Evolutionary conservation across 2,797 vertebrate species (phyloP), one percentile per base, ranked within the genome.

Genomic region (Valencia hispanica): DNA sequence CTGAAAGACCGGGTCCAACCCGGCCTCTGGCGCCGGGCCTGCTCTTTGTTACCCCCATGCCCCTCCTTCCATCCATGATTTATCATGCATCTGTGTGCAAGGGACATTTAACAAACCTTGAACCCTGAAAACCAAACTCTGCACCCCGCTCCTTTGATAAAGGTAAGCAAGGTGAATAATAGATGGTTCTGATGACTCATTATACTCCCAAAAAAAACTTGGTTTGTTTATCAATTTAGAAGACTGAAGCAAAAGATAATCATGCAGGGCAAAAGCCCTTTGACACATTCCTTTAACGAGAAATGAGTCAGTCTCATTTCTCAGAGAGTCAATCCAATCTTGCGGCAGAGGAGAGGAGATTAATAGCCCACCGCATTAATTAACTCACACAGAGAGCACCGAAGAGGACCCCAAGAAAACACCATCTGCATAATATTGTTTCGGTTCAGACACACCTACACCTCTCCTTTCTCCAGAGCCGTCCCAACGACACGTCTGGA

Each of bases 331-430:
- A 82, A 87, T 92, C 79, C 80, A 88, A 90, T 91, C 79, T 83
- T 75, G 48, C 84, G 73, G 84, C 89, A 81, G 73, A 90, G 70
- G 59, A 57, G 70, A 57, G 70, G 70, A 59, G 86, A 94, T 93
- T 90, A 93, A 92, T 91, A 77, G 80, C 91, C 59, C 84, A 89
- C 85, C 78, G 70, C 83, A 88, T 91, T 92, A 92, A 94, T 89
- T 86, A 87, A 89, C 82, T 85, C 82, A 72, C 74, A 81, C 63
- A 41, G 79, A 86, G 75, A 82, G 81, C 73, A 71, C 70, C 57
- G 72, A 80, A 69, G 86, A 85, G 73, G 73, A 84, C 77, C 79
- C 81, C 48, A 34, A 85, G 85, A 90, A 88, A 89, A 89, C 85
- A 84, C 77, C 75, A 90, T 87, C 79, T 85, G 70, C 88, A 90